Evolutionary conservation across 2,888 invertebrate genomes (phyloP), one percentile per base, ranked within the genome.

Genomic region (Micoletzkya japonica): DNA sequence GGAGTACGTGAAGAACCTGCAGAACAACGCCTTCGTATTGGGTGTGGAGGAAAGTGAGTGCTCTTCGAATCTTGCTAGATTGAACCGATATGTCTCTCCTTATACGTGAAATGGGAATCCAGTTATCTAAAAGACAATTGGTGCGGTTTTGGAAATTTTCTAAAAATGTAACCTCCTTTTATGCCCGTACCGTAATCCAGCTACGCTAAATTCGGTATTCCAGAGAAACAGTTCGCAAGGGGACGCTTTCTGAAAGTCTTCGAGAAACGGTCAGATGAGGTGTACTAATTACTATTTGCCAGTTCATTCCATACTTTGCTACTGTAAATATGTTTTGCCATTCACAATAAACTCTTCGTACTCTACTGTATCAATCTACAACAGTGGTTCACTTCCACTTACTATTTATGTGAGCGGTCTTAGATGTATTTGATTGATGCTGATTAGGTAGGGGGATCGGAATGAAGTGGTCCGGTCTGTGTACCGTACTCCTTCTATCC

Each of bases 21-120:
- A 96, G 86, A 95, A 96, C 85, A 89, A 92, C 73, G 94, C 96
- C 0, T 97, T 95, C 87, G 93, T 94, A 84, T 88, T 98, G 37
- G 96, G 95, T 2, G 88, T 94, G 24, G 94, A 95, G 86, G 96
- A 97, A 88, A 87, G 81, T 82, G 17, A 54, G 70, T 61, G 17
- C 3, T 14, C 37, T 52, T n/a, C n/a, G n/a, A n/a, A n/a, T n/a
- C 10, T 44, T 14, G 44, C 20, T 44, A 10, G 10, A 44, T 44
- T 14, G 10, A 10, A 44, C 10, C 20, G 44, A 14, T 44, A 44
- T 44, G 10, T n/a, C n/a, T n/a, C n/a, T n/a, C n/a, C n/a, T n/a
- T n/a, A n/a, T n/a, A n/a, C n/a, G n/a, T n/a, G n/a, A n/a, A n/a
- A n/a, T n/a, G n/a, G n/a, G n/a, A n/a, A n/a, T n/a, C n/a, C n/a